Evolutionary conservation across 2,113 vertebrate genomes (phyloP).

Genomic region (Cisticola juncidis): DNA sequence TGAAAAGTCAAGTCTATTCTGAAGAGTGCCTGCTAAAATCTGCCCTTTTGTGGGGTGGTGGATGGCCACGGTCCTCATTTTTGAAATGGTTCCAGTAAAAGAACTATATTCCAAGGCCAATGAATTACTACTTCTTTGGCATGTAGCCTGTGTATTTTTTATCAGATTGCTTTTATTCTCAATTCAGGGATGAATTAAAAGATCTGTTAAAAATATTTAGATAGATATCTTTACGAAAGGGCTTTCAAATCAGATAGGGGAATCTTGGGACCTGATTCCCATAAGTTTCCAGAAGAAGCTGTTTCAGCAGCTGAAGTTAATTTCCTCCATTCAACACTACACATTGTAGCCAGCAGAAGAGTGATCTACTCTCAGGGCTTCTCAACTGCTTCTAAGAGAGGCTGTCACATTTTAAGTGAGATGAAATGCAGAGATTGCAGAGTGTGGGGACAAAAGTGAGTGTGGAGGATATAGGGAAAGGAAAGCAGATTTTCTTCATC

Average conservation of each 20-base stretch:
- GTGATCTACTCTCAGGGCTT: neutral
- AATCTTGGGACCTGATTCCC: neutral
- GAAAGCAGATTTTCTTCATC: neutral
- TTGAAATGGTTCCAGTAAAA: slow-evolving; percentile 1
- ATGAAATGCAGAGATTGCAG: neutral
- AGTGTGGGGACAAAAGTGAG: neutral
- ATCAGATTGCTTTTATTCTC: slow-evolving; percentile 41
- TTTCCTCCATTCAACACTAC: neutral
- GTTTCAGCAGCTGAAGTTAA: neutral
- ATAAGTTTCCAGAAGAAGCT: neutral
- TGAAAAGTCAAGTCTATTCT: neutral
- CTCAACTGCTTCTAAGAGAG: neutral
- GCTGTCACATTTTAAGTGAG: neutral
- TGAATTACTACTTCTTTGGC: slow-evolving; percentile 7
- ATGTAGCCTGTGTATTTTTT: neutral
- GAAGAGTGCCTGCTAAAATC: neutral
- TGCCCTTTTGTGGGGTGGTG: neutral
- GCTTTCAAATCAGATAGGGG: neutral
- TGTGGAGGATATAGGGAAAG: neutral
- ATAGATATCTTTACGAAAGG: neutral
- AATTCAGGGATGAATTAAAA: slow-evolving; percentile 29
- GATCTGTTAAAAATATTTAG: neutral
- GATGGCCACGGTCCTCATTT: neutral
- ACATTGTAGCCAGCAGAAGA: neutral
- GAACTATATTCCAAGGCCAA: neutral